Evolutionary conservation across 1,140 invertebrate species (phyloP).

Genomic region (Rhopalosiphum maidis): DNA sequence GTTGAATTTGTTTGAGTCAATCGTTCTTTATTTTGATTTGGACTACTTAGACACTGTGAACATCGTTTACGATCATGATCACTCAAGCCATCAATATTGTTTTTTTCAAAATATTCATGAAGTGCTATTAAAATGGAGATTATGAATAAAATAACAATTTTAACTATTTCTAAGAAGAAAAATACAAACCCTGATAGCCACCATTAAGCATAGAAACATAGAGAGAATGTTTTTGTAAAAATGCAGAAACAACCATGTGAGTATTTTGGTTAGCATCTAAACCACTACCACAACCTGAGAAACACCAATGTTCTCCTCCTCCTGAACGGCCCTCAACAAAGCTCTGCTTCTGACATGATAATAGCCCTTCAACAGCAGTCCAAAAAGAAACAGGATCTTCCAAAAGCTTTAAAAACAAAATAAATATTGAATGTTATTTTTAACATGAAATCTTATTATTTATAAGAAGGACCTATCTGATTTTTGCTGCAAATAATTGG

Average conservation of each 20-base stretch:
- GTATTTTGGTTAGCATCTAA: conserved; percentile 96
- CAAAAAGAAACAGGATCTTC: conserved; percentile 93
- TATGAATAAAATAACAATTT: background rate
- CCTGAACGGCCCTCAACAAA: conserved; percentile 86
- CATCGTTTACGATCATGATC: conserved; percentile 46
- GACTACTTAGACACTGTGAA: conserved; percentile 22
- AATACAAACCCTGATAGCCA: conserved; percentile 77
- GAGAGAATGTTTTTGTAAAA: conserved; percentile 91
- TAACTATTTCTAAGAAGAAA: background rate
- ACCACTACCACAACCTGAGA: conserved; percentile 88
- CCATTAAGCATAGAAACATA: conserved; percentile 92
- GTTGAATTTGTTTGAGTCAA: conserved; percentile 42
- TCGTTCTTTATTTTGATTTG: conserved; percentile 34
- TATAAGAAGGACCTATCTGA: background rate
- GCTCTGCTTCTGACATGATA: conserved; percentile 88
- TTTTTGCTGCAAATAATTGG: no score
- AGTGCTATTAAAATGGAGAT: conserved; percentile 20
- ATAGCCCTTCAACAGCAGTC: conserved; percentile 91
- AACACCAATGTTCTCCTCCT: conserved; percentile 95
- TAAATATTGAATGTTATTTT: conserved; percentile 57
- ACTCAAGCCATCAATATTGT: conserved; percentile 51
- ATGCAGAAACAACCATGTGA: conserved; percentile 97
- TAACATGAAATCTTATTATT: background rate
- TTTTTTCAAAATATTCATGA: conserved; percentile 56
- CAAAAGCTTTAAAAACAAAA: conserved; percentile 69